Conservation (phyloP, 2,888 invertebrate species). For the Mylabris sibirica region DNA sequence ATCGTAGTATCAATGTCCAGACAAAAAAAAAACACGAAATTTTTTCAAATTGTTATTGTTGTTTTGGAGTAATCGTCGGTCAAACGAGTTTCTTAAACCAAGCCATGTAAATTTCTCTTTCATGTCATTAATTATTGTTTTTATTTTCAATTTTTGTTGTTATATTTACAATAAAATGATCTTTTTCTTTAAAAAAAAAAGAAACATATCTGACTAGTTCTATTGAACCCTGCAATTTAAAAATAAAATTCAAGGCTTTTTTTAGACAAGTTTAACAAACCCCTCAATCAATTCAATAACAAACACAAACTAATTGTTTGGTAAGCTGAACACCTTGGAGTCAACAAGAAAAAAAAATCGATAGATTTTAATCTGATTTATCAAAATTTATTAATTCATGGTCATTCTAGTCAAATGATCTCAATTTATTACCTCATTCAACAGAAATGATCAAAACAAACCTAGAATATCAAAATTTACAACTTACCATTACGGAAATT, state of each 20-base stretch:
- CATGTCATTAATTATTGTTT: background rate
- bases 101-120: background rate
- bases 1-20: background rate
- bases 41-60: background rate
- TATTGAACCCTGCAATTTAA: background rate
- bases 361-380: background rate
- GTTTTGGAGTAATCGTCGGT: background rate
- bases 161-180: background rate
- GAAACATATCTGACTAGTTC: background rate
- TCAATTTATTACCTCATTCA: background rate
- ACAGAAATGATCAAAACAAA: background rate
- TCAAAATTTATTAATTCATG: background rate
- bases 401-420: background rate
- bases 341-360: too few relatives aligned
- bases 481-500: conserved; percentile 35
- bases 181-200: too few relatives aligned
- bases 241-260: background rate
- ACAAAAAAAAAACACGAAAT: background rate
- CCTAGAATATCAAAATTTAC: too few relatives aligned
- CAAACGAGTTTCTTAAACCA: background rate
- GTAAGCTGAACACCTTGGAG: background rate
- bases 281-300: background rate
- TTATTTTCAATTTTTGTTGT: background rate
- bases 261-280: background rate
- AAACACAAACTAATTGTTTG: background rate